Evolutionary conservation across 35 echinoderm and acorn worm species (phyloP), one percentile per base, ranked within the genome.

Genomic region (Stichopus chloronotus): DNA sequence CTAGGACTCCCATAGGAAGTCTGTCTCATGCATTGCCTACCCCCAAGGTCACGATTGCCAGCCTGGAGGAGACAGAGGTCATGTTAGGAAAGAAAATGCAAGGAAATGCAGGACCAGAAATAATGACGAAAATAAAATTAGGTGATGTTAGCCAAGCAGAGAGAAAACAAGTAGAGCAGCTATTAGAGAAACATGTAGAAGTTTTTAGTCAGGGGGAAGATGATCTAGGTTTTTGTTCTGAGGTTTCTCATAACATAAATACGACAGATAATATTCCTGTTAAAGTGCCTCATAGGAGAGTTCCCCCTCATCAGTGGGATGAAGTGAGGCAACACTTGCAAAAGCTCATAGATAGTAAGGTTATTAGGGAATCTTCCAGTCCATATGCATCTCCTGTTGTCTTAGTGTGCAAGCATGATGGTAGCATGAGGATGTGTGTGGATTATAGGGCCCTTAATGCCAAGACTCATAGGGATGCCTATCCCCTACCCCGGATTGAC

Each of bases 321-420:
- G 92, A 93, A 55, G 92, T 92, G 6, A 19, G 91, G n/a, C 54
- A 82, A 30, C 56, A 92, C 12, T 23, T 92, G 7, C 30, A 82
- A 8, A 93, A 86, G 25, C 54, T 58, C 9, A 16, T 93, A 21
- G 80, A 78, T 9, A 68, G 22, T 17, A 20, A 22, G 8, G 53
- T 92, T 19, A 91, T 91, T 53, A n/a, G 59, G 24, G 76, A 78
- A 30, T 83, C 78, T 3, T 79, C 71, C 17, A 91, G 87, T 55
- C 88, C 93, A 60, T 94, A 90, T 25, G 93, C 87, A 19, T 65
- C 78, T 11, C 76, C 93, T 11, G 88, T 94, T 23, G 87, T 94
- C 57, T 63, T 94, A 16, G 76, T 94, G 12, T 58, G 74, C 6
- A 94, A 94, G 24, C 20, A 76, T 19, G 91, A 92, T 84, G 87